Base-by-base conservation (phyloP, 2,888 invertebrate species). In the Leptopterna dolabrata region DNA sequence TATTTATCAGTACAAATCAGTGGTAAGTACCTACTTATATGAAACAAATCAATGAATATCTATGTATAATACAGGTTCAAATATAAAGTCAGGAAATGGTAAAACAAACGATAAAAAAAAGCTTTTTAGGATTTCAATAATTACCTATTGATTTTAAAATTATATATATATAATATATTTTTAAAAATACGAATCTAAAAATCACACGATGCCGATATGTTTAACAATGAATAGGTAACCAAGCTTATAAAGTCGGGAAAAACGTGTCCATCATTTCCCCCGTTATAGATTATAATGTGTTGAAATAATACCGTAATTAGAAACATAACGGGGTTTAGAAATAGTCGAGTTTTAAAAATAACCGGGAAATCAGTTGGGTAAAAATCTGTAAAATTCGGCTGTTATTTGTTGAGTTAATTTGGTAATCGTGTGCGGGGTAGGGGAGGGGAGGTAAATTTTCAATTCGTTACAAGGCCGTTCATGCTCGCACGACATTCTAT, bases 201-300 rank as follows among this genome's bases (percentile, higher is more conserved):
- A 85, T 85, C 85, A 85, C 85, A 85, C 45, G 73, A 73, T 30
- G 73, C 43, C 85, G 85, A 85, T 85, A 85, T 85, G 85, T 85
- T 83, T 43, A n/a, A 76, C 47, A 85, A 83, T 41, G 14, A 81
- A 55, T 71, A 43, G 83, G 30, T 71, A 83, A 83, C 83, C 41
- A 63, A 83, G 63, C 47, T 41, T 45, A 7, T 30, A 76, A 78
- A 30, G 29, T 81, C 81, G 81, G 81, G 81, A 81, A 63, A 47
- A 47, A 81, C 29, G 81, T 30, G 81, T 81, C 81, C 81, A 81
- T 55, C 14, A 45, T 81, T 81, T 81, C 19, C 36, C 41, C 70
- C 19, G 11, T 19, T n/a, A 24, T 16, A 43, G 19, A 55, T 55
- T 6, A 55, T 55, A n/a, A 7, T 4, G 45, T 14, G 16, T 45